Percentiles rank a stretch among this genome's conserved stretches.
Conservation (phyloP, 2,113 vertebrate genomes). For the Ammospiza caudacuta region DNA sequence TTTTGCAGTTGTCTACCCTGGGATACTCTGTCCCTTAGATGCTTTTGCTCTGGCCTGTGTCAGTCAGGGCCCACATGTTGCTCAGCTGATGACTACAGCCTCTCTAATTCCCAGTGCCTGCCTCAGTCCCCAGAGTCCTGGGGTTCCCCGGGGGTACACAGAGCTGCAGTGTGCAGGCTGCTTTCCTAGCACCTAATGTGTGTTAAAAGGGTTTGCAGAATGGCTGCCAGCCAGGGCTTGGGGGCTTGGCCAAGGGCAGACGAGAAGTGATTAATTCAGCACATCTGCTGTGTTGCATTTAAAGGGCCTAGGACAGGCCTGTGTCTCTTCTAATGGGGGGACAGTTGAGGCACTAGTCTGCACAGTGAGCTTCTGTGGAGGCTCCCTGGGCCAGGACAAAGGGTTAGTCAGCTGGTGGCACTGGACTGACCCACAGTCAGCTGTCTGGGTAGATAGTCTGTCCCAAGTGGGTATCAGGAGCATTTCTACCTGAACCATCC, state of each 20-base stretch:
- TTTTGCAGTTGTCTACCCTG: background rate
- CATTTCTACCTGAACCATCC: background rate
- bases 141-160: background rate
- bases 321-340: background rate
- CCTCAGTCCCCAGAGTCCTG: background rate
- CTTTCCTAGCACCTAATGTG: background rate
- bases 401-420: background rate
- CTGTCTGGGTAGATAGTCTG: background rate
- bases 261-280: background rate
- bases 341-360: background rate
- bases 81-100: background rate
- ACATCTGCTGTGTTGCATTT: background rate
- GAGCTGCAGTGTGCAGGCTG: background rate
- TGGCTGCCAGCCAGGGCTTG: background rate
- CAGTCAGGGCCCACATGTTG: background rate
- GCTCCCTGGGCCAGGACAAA: background rate
- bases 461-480: background rate
- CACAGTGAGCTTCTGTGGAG: background rate
- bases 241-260: background rate
- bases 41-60: background rate
- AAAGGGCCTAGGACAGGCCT: background rate
- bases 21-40: background rate
- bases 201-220: background rate
- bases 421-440: background rate
- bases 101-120: background rate